Percentiles rank a stretch among this genome's conserved stretches.
These are phyloP conservation scores for Xestia sexstrigata DNA, from an alignment of 2,888 invertebrate genomes.

Conservation along the genomic window DNA sequence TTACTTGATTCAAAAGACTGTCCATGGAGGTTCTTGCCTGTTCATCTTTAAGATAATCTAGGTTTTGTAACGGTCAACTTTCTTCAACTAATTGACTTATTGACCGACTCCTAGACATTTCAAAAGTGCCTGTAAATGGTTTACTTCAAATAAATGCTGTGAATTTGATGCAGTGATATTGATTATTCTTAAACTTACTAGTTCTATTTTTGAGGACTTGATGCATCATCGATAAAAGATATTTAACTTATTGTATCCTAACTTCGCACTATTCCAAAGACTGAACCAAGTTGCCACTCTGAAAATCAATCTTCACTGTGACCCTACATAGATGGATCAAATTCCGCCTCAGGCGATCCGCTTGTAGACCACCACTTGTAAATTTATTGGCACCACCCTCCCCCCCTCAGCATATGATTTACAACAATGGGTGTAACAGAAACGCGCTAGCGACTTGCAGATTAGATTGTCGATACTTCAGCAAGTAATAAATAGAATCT, in stretches of 20 bases:
- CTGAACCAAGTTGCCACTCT: slow-evolving; percentile 26
- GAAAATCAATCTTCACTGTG: neutral
- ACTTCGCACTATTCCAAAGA: neutral
- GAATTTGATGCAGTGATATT: neutral
- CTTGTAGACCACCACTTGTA: slow-evolving; percentile 72
- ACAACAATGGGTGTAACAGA: slow-evolving; percentile 69
- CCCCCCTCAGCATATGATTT: slow-evolving; percentile 66
- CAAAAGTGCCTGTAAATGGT: neutral
- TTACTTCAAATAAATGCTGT: neutral
- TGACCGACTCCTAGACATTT: neutral
- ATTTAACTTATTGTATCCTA: neutral
- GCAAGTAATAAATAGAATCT: slow-evolving; percentile 73
- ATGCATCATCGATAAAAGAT: neutral
- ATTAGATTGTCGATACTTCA: slow-evolving; percentile 75
- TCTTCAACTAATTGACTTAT: neutral
- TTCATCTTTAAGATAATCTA: neutral
- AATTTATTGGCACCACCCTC: slow-evolving; percentile 74
- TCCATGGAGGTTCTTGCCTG: neutral
- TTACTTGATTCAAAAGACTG: neutral
- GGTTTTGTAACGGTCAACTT: neutral
- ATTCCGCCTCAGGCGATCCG: slow-evolving; percentile 63
- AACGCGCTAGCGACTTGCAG: slow-evolving; percentile 70
- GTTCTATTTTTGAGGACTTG: neutral
- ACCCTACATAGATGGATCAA: slow-evolving; percentile 59
- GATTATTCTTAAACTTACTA: neutral